Evolutionary conservation across 2,113 vertebrate genomes (phyloP).

Genomic region (Chaenogobius annularis): DNA sequence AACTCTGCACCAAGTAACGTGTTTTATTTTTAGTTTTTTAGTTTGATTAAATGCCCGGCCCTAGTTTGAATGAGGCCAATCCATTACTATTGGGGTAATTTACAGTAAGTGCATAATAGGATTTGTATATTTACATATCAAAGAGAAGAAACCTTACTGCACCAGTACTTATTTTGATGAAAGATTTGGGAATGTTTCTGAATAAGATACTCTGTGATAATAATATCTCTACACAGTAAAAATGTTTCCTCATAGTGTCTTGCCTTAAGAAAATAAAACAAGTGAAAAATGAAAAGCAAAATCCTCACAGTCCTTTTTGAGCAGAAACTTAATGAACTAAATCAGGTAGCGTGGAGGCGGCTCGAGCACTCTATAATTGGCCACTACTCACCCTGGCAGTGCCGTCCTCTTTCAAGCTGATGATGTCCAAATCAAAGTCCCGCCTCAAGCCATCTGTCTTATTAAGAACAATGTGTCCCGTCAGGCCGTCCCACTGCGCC

Average conservation of each 20-base stretch:
- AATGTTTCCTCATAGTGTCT: not conserved
- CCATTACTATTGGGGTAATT: not conserved
- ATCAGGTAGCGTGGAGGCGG: slow-evolving; percentile 27
- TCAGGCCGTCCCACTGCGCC: slow-evolving; percentile 96
- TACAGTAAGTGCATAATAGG: too few relatives aligned
- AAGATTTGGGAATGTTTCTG: not conserved
- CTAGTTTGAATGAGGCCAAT: not conserved
- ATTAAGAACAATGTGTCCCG: slow-evolving; percentile 94
- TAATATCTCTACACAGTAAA: not conserved
- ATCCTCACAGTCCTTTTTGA: slow-evolving; percentile 1
- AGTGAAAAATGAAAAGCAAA: slow-evolving; percentile 19
- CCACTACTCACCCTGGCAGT: slow-evolving; percentile 87
- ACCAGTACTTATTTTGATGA: not conserved
- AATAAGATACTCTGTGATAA: not conserved
- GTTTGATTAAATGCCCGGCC: too few relatives aligned
- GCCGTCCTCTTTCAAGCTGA: slow-evolving; percentile 96
- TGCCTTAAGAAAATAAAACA: slow-evolving; percentile 25
- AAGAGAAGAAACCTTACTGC: not conserved
- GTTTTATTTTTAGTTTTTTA: not conserved
- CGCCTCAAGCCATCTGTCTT: slow-evolving; percentile 92
- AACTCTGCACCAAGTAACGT: not conserved
- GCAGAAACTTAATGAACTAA: slow-evolving; percentile 39
- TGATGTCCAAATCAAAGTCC: slow-evolving; percentile 96
- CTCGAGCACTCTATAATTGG: slow-evolving; percentile 43
- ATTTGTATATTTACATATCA: too few relatives aligned